Base-by-base conservation (phyloP, 2,888 invertebrate species). In the Ceratothoa steindachneri region DNA sequence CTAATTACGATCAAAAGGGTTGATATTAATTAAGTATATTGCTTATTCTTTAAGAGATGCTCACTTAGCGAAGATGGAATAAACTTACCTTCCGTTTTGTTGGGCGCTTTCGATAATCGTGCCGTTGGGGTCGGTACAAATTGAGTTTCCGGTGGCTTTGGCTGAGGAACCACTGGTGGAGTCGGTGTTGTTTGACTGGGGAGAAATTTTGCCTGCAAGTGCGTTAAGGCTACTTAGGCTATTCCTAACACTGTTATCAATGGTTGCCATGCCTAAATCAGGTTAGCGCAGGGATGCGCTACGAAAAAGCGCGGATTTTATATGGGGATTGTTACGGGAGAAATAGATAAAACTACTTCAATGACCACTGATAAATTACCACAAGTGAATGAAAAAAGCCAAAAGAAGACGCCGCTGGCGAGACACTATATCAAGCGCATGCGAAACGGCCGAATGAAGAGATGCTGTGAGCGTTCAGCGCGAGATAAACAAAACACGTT, bases 191-290 rank as follows among this genome's bases (percentile, higher is more conserved):
- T 73, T 75, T 24, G 75, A 71, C 30, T 78, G 78, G 22, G 78
- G 78, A 15, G 78, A 78, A 28, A 78, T 78, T 65, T 78, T 78
- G 68, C 78, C 78, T 27, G 78, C 78, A 64, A 78, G 73, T 4
- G 78, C 78, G 69, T 78, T 78, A 30, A 78, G 72, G 72, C 75
- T 75, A 53, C 71, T 73, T 9, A 78, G 73, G 67, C 75, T 75
- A 69, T 71, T 75, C 27, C 71, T 73, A 41, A 78, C 78, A 67
- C 67, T 55, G 65, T 75, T 78, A 66, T 78, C 78, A 28, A 78
- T 75, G 19, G 75, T 75, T 71, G 78, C 78, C 78, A 78, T 78
- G 51, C 71, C 75, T 74, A 55, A 55, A 29, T 67, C 55, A 60
- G 24, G 19, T 60, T 9, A 27, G 60, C 60, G n/a, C 41, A 41